Base-by-base conservation (phyloP, 2,888 invertebrate species). In the Luffia ferchaultella region DNA sequence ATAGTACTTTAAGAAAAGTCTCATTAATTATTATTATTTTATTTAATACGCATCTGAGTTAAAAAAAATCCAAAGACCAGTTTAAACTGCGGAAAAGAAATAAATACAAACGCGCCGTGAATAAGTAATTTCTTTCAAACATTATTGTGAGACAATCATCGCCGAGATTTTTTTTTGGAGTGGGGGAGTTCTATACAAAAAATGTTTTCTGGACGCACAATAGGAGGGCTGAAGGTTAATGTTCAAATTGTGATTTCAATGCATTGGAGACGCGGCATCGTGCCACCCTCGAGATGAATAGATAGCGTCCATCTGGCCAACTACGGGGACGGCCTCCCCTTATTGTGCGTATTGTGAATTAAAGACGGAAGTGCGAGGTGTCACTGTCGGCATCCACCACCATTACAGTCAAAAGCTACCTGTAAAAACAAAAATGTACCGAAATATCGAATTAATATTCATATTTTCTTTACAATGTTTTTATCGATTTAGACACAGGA, bases 191-290 rank as follows among this genome's bases (percentile, higher is more conserved):
- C 64, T 65, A 66, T 70, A 72, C 30, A 49, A 50, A 69, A 72
- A 69, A 67, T 51, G 49, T 69, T 69, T 69, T 68, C 70, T 67
- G 62, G 70, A 64, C 68, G 69, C 65, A 75, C 73, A 76, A 76
- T 72, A 43, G 65, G 62, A 60, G 57, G 42, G 67, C 64, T 60
- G 65, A 67, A 68, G 74, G 74, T 76, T 76, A 65, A 66, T 63
- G 67, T 65, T 65, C 64, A 73, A 72, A 77, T 77, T 79, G 74
- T 79, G 77, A 76, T 79, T 80, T 78, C 76, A 76, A 78, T 80
- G 75, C 73, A 73, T 79, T 64, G 70, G 70, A 62, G 62, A 61
- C 41, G 45, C 68, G 71, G 67, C 65, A 67, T 63, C 62, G 57
- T 74, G 30, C 41, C 12, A 17, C 16, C 16, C 19, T 18, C 46